phyloP scores from a whole-genome alignment of 2,888 invertebrate species.

The Mesopsocus fuscifrons region DNA sequence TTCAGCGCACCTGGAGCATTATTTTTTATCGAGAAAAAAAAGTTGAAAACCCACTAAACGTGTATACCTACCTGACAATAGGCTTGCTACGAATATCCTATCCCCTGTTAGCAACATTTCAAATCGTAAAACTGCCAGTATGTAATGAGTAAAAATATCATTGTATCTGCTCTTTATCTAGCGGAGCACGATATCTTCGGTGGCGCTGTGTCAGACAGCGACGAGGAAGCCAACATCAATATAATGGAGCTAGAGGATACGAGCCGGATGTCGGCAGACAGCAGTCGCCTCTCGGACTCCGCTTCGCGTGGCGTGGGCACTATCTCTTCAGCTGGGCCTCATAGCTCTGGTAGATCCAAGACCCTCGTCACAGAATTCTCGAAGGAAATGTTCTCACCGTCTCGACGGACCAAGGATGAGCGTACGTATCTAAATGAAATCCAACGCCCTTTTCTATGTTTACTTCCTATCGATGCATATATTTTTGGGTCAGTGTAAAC shows the following conservation, averaged over 20 bases:
- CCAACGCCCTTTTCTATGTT: too few species aligned
- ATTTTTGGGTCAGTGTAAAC: too few species aligned
- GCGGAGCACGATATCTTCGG: slow-evolving; percentile 81
- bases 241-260: slow-evolving; percentile 44
- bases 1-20: too few species aligned
- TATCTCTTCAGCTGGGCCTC: slow-evolving; percentile 18
- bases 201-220: slow-evolving; percentile 78
- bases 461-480: too few species aligned
- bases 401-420: slow-evolving; percentile 1
- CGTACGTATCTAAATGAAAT: too few species aligned
- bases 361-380: slow-evolving; percentile 37
- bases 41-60: too few species aligned
- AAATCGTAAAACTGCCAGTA: too few species aligned
- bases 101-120: too few species aligned
- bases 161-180: slow-evolving; percentile 20
- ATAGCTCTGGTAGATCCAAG: slow-evolving; percentile 21
- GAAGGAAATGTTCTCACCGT: slow-evolving; percentile 34
- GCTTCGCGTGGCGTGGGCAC: slow-evolving; percentile 26
- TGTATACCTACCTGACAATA: too few species aligned
- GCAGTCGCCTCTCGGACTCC: slow-evolving; percentile 46
- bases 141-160: too few species aligned
- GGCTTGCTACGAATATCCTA: too few species aligned
- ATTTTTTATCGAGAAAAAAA: too few species aligned
- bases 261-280: slow-evolving; percentile 51
- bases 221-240: slow-evolving; percentile 51